Conservation (phyloP, 1,140 invertebrate species). For the Lanistes nyassanus region DNA sequence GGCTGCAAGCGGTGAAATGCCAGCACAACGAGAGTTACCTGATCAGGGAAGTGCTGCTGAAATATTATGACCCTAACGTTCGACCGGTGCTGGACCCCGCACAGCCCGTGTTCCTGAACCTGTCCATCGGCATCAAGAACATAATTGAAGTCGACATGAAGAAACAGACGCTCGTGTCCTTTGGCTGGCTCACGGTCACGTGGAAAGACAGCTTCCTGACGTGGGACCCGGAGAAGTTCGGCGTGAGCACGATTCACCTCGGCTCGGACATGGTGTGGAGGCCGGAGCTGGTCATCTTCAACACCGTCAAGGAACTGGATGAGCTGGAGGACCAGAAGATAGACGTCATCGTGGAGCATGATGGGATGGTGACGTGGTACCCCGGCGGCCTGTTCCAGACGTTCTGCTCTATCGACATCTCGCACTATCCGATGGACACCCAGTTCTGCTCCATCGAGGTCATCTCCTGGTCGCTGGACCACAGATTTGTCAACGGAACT, state of each 20-base stretch:
- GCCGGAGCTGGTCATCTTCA: slow-evolving; percentile 4
- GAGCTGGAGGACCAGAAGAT: slow-evolving; percentile 9
- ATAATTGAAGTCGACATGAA: slow-evolving; percentile 20
- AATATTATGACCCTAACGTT: slow-evolving; percentile 11
- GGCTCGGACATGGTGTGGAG: slow-evolving; percentile 3
- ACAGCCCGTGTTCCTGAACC: background rate
- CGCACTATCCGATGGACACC: slow-evolving; percentile 79
- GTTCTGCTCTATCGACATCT: slow-evolving; percentile 83
- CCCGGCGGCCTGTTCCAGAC: slow-evolving; percentile 67
- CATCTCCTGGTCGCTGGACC: slow-evolving; percentile 90
- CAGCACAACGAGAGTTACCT: slow-evolving; percentile 14
- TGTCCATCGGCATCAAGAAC: slow-evolving; percentile 12
- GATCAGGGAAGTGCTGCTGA: slow-evolving; percentile 46
- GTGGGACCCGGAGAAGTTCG: slow-evolving; percentile 4
- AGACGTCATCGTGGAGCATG: background rate
- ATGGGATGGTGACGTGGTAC: slow-evolving; percentile 1
- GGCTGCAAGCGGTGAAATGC: no score
- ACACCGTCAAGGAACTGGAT: slow-evolving; percentile 12
- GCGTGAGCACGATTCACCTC: background rate
- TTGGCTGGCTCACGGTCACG: slow-evolving; percentile 7
- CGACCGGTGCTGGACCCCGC: background rate
- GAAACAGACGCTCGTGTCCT: slow-evolving; percentile 15
- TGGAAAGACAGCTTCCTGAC: slow-evolving; percentile 6
- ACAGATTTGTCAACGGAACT: background rate
- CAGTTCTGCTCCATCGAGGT: slow-evolving; percentile 97